Evolutionary conservation across 2,797 vertebrate species (phyloP), one percentile per base, ranked within the genome.

Genomic region (Spinus pinus): DNA sequence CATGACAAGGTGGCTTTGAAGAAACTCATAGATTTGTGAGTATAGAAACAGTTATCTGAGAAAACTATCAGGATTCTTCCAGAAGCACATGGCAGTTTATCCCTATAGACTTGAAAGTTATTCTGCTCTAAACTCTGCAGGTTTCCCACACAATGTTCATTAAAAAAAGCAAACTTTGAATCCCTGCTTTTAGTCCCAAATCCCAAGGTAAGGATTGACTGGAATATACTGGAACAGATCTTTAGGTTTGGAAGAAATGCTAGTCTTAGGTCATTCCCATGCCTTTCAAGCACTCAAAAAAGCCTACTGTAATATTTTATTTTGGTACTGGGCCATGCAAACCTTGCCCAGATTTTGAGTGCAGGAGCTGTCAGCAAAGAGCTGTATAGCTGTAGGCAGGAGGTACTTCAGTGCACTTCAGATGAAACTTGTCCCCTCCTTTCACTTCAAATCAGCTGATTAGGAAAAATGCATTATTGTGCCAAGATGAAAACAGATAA

Each of bases 191-290:
- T 84, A 93, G 73, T 88, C 28, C 28, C 78, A 95, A 96, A 84
- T 95, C 94, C 95, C 95, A 94, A 96, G 95, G 86, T 94, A 94
- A 91, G 51, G n/a, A 75, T 77, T 96, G 89, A 96, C 96, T 96
- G 95, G 94, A 97, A 96, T 86, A 96, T 47, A 93, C 80, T 97
- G 95, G 95, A 95, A 91, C 51, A 75, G 70, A 66, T 60, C 79
- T 94, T 86, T 86, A 94, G 46, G n/a, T 88, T 70, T 97, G 95
- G 94, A 94, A 2, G 27, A 88, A 91, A 86, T 33, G 33, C 51
- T 94, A 66, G 54, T 62, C 85, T 96, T 93, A 95, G 89, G 22
- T 94, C 95, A 96, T 94, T 0, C 0, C 72, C 61, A 41, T 89
- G 87, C 41, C 87, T 93, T 93, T 94, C 69, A 94, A 91, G 37